These are phyloP conservation scores for Eulemur rufifrons DNA, from an alignment of 2,113 vertebrate genomes.

Conservation along the genomic window DNA sequence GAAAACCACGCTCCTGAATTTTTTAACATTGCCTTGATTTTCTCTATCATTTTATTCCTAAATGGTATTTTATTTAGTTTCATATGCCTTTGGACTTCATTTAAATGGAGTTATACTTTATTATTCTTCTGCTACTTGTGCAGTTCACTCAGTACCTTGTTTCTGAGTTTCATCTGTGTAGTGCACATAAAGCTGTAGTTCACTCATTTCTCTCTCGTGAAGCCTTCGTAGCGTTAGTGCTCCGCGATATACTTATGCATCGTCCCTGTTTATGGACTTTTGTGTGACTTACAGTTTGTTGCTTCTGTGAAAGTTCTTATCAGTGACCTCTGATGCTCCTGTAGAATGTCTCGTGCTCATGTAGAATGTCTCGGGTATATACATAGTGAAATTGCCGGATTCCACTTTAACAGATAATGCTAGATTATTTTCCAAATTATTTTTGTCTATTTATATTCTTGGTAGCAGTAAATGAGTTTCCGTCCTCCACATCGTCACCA, in stretches of 20 bases:
- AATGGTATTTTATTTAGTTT: background rate
- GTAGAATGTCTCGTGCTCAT: background rate
- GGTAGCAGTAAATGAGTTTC: background rate
- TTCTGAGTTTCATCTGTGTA: background rate
- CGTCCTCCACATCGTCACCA: background rate
- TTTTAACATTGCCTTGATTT: background rate
- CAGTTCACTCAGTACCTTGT: background rate
- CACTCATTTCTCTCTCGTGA: background rate
- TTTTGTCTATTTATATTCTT: background rate
- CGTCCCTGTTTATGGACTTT: background rate
- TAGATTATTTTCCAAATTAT: background rate
- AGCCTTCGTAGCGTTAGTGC: background rate
- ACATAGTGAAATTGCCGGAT: background rate
- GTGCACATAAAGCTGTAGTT: background rate
- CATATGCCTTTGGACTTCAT: background rate
- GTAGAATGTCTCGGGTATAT: background rate
- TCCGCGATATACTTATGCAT: accelerated
- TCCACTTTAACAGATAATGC: background rate
- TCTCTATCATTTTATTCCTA: background rate
- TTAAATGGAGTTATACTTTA: background rate
- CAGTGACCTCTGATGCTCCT: background rate
- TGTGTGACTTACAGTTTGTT: background rate
- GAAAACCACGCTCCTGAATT: background rate
- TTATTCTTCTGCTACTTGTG: background rate
- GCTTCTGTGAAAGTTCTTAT: background rate